Evolutionary conservation across 2,113 vertebrate genomes (phyloP).

Genomic region (Pseudopipra pipra): DNA sequence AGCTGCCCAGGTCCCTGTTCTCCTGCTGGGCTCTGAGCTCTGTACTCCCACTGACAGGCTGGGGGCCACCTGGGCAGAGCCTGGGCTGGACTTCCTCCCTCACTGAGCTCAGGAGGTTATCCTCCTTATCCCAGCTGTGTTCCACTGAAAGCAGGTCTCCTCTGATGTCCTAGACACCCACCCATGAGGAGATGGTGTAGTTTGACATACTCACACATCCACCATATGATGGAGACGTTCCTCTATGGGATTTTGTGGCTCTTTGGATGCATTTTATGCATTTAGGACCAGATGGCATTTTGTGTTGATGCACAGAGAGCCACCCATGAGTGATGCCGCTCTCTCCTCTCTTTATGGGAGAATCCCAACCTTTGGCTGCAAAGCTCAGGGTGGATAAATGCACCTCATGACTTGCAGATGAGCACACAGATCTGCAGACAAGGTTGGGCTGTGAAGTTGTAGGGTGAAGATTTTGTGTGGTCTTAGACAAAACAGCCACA

Average conservation of each 20-base stretch:
- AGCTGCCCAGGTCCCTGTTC: background rate
- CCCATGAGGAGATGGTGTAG: background rate
- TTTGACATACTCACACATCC: background rate
- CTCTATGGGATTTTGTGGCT: background rate
- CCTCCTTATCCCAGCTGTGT: background rate
- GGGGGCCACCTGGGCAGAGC: background rate
- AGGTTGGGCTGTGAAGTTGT: background rate
- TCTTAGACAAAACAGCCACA: rapidly evolving
- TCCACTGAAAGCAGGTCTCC: background rate
- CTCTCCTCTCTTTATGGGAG: background rate
- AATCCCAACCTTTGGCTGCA: background rate
- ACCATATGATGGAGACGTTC: background rate
- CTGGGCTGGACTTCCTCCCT: background rate
- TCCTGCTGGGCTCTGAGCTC: background rate
- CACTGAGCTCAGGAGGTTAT: background rate
- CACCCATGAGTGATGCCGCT: rapidly evolving
- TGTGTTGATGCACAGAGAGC: background rate
- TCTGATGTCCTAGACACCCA: background rate
- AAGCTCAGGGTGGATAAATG: rapidly evolving
- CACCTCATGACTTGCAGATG: background rate
- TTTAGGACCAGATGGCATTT: background rate
- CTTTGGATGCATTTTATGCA: background rate
- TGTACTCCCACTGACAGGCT: rapidly evolving
- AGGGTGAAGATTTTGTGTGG: background rate
- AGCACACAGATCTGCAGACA: background rate